phyloP scores from a whole-genome alignment of 2,888 invertebrate species.

The Cerastis leucographa region DNA sequence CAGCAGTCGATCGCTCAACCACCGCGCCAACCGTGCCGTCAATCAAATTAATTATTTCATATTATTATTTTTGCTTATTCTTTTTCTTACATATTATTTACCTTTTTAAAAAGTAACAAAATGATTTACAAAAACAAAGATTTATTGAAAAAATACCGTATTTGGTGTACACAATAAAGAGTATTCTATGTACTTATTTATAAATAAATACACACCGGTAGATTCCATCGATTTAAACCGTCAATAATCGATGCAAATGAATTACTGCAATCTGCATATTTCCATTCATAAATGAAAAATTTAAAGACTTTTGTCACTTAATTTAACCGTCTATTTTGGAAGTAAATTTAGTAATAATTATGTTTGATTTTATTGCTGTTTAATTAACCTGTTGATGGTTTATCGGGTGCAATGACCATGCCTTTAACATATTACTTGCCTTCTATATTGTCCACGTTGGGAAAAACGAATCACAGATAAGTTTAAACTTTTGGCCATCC shows the following conservation, averaged over 20 bases:
- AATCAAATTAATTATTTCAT: no score
- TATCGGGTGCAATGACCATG: background rate
- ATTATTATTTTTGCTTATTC: background rate
- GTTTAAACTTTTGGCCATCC: background rate
- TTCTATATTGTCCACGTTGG: no score
- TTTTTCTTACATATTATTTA: no score
- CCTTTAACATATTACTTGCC: background rate
- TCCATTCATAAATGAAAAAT: background rate
- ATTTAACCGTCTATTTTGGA: background rate
- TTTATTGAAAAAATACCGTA: no score
- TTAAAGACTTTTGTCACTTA: background rate
- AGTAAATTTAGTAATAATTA: background rate
- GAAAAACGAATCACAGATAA: no score
- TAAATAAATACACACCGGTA: background rate
- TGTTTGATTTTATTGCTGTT: background rate
- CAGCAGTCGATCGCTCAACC: no score
- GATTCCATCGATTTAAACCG: background rate
- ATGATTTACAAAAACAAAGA: no score
- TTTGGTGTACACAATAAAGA: no score
- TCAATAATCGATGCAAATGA: slow-evolving; percentile 1
- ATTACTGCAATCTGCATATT: background rate
- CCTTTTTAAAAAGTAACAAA: no score
- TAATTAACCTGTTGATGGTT: background rate
- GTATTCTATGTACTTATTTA: no score
- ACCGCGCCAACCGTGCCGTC: no score